These are phyloP conservation scores for Clarias platycephalus DNA, from an alignment of 2,797 vertebrate species.

Conservation along the genomic window DNA sequence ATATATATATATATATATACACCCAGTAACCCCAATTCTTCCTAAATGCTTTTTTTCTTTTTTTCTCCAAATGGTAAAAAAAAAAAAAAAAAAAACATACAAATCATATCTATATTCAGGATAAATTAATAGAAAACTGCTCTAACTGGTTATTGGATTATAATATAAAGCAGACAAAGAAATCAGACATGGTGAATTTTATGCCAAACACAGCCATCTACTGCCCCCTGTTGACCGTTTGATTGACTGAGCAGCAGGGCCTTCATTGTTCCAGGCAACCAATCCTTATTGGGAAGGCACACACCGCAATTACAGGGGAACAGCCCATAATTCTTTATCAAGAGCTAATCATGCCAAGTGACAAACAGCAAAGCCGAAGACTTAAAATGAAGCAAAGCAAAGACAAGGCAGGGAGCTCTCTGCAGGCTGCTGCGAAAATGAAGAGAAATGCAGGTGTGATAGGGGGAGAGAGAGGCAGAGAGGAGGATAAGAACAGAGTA, in stretches of 20 bases:
- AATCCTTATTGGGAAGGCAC: constrained; percentile 48
- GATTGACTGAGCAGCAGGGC: constrained; percentile 45
- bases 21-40: not conserved
- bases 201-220: constrained; percentile 61
- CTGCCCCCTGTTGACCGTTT: constrained; percentile 66
- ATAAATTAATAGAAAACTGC: constrained; percentile 59
- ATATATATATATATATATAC: not conserved
- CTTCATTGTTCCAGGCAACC: constrained; percentile 56
- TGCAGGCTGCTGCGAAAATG: constrained; percentile 16
- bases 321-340: constrained; percentile 57
- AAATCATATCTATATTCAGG: constrained; percentile 56
- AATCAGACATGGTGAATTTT: constrained; percentile 55
- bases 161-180: constrained; percentile 66
- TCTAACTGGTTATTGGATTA: constrained; percentile 55
- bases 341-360: constrained; percentile 49
- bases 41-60: constrained; percentile 33
- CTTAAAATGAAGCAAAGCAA: constrained; percentile 45
- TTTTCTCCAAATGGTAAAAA: constrained; percentile 22
- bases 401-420: constrained; percentile 28
- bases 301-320: constrained; percentile 54
- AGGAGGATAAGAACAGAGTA: constrained; percentile 3
- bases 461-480: constrained; percentile 25
- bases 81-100: not conserved
- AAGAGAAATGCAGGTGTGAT: constrained; percentile 25
- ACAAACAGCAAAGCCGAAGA: constrained; percentile 45